phyloP scores from a whole-genome alignment of 2,797 vertebrate genomes.

The Atherinosoma microstoma region DNA sequence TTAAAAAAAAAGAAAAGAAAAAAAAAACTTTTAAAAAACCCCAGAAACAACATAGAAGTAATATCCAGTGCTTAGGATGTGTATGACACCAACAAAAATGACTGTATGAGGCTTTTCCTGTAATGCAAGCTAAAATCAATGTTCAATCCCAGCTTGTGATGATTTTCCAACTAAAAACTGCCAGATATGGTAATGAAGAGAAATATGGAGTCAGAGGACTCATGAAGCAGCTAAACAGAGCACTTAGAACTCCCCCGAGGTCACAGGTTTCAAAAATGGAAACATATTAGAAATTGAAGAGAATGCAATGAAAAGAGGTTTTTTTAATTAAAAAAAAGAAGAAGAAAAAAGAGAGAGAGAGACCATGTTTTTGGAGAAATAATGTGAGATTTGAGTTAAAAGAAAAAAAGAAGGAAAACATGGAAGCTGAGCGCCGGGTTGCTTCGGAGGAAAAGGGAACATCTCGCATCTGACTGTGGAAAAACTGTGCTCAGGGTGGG shows the following conservation, averaged over 20 bases:
- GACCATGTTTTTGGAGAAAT: constrained; percentile 27
- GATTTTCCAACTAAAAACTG: constrained; percentile 87
- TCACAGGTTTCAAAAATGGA: constrained; percentile 83
- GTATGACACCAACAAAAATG: constrained; percentile 91
- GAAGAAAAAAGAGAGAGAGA: not conserved
- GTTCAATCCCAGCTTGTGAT: constrained; percentile 93
- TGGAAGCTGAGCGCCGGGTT: constrained; percentile 18
- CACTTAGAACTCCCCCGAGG: constrained; percentile 77
- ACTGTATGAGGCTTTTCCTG: constrained; percentile 79
- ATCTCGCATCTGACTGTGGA: constrained; percentile 39
- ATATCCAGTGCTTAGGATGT: constrained; percentile 96
- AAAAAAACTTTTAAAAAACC: constrained; percentile 68
- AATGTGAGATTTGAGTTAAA: constrained; percentile 39
- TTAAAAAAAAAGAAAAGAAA: constrained; percentile 85
- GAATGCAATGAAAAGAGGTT: constrained; percentile 47
- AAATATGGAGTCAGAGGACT: constrained; percentile 52
- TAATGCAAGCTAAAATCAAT: constrained; percentile 90
- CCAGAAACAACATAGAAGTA: constrained; percentile 80
- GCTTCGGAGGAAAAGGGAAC: constrained; percentile 24
- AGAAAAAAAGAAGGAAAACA: constrained; percentile 20
- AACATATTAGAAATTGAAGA: constrained; percentile 78
- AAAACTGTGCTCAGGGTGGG: constrained; percentile 42
- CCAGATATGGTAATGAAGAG: constrained; percentile 85
- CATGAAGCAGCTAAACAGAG: constrained; percentile 73
- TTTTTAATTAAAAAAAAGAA: too few species aligned